Evolutionary conservation across 1,140 invertebrate species (phyloP).

Genomic region (Caenorhabditis remanei): DNA sequence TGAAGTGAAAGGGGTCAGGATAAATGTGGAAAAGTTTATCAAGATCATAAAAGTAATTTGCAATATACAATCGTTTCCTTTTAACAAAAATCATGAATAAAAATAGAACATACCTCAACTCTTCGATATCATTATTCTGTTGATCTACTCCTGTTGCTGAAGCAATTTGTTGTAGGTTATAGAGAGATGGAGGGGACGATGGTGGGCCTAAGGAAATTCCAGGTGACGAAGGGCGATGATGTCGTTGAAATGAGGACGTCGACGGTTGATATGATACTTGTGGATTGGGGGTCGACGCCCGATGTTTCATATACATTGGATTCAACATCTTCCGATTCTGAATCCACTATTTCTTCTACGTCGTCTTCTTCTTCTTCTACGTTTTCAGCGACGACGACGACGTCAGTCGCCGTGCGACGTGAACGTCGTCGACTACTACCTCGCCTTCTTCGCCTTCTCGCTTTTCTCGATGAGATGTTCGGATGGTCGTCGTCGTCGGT

Average conservation of each 20-base stretch:
- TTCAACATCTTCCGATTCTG: conserved; percentile 43
- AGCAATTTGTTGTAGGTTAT: conserved; percentile 45
- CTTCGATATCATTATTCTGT: conserved; percentile 44
- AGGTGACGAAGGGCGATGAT: conserved; percentile 43
- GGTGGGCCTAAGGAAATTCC: conserved; percentile 44
- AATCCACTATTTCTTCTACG: neutral
- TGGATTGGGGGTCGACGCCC: conserved; percentile 45
- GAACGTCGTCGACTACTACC: conserved; percentile 26
- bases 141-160: conserved; percentile 37
- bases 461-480: conserved; percentile 37
- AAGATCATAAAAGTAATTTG: too few species aligned
- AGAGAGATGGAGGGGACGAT: conserved; percentile 36
- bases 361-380: conserved; percentile 14
- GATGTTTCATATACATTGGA: conserved; percentile 51
- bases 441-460: conserved; percentile 52
- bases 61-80: too few species aligned
- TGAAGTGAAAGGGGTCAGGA: neutral
- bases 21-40: neutral
- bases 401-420: conserved; percentile 55
- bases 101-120: neutral
- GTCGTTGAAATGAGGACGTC: conserved; percentile 30
- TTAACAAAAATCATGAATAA: neutral
- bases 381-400: conserved; percentile 43
- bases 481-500: conserved; percentile 52
- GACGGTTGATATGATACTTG: conserved; percentile 47